Evolutionary conservation across 2,888 invertebrate species (phyloP).

Genomic region (Busseola fusca): DNA sequence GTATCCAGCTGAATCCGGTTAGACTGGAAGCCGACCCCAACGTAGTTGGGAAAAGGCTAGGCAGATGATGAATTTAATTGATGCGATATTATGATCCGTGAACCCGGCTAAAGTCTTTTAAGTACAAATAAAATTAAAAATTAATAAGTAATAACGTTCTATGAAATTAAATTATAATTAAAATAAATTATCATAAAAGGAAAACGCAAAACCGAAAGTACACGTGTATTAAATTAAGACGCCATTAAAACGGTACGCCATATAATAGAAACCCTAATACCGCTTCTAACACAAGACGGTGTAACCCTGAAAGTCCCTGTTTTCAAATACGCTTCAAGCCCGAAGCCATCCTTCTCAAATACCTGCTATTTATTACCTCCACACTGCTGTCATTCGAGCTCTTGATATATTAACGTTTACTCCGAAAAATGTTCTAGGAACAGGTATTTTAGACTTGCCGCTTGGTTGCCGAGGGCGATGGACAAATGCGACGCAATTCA

Average conservation of each 20-base stretch:
- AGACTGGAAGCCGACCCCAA: no score
- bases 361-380: constrained; percentile 8
- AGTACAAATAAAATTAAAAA: no score
- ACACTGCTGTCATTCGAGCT: constrained; percentile 1
- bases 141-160: not conserved
- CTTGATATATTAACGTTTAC: constrained; percentile 5
- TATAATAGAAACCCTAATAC: not conserved
- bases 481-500: constrained; percentile 16
- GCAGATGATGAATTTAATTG: no score
- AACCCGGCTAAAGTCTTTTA: no score
- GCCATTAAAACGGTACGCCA: not conserved
- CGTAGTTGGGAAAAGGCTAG: no score
- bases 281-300: not conserved
- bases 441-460: constrained; percentile 10
- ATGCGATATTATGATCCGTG: no score
- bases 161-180: not conserved
- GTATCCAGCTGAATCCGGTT: no score
- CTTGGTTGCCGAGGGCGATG: not conserved
- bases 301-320: not conserved
- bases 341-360: not conserved
- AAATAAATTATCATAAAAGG: not conserved
- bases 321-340: not conserved
- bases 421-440: constrained; percentile 1
- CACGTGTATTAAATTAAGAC: not conserved
- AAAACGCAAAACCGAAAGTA: not conserved